Percentiles rank a stretch among this genome's conserved stretches.
These are phyloP conservation scores for Lateolabrax maculatus DNA, from an alignment of 2,797 vertebrate genomes.

Conservation along the genomic window DNA sequence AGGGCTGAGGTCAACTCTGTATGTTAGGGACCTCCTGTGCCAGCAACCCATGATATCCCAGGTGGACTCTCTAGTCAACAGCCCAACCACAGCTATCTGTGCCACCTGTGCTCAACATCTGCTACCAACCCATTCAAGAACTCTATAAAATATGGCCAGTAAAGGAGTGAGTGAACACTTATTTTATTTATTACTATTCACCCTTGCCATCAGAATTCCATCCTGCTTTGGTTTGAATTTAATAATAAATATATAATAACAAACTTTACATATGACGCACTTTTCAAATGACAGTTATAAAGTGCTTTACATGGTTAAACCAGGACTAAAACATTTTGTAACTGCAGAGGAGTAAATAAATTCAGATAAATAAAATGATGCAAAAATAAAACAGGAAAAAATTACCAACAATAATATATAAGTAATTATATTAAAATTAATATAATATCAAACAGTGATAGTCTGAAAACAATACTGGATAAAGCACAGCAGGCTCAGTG, in stretches of 20 bases:
- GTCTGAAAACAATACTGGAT: neutral
- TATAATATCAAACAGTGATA: too few relatives aligned
- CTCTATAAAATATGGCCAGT: slow-evolving; percentile 8
- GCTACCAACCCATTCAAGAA: slow-evolving; percentile 4
- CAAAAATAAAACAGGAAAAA: too few relatives aligned
- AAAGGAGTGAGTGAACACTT: too few relatives aligned
- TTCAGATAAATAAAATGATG: too few relatives aligned
- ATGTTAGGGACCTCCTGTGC: neutral
- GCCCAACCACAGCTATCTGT: neutral
- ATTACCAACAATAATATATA: too few relatives aligned
- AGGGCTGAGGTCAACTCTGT: neutral
- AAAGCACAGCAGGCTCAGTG: neutral
- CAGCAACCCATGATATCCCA: slow-evolving; percentile 8
- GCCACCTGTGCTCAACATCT: slow-evolving; percentile 35
- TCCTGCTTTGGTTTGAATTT: neutral
- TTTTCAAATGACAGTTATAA: too few relatives aligned
- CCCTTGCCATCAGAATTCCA: neutral
- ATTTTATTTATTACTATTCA: too few relatives aligned
- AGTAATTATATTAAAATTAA: neutral
- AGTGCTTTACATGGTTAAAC: too few relatives aligned
- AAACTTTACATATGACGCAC: too few relatives aligned
- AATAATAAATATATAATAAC: too few relatives aligned
- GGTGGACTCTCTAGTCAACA: neutral
- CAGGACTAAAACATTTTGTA: too few relatives aligned
- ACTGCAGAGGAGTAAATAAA: too few relatives aligned